These are phyloP conservation scores for Tetragonula clypearis DNA, from an alignment of 1,140 invertebrate species.

Conservation along the genomic window DNA sequence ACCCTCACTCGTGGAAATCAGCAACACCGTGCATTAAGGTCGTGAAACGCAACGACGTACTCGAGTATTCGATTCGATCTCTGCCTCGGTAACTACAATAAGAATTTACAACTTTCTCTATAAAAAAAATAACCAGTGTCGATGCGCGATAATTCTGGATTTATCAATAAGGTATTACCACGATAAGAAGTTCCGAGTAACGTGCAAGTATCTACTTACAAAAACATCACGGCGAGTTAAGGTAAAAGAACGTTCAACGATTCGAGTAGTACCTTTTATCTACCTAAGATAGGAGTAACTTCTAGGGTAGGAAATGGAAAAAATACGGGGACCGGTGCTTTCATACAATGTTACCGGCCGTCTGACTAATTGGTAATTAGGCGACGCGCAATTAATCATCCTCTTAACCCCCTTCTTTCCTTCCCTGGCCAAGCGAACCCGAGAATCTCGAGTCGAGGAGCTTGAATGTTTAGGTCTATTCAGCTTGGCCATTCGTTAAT, in stretches of 20 bases:
- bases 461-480: constrained; percentile 68
- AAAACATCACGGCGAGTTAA: neutral
- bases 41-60: constrained; percentile 2
- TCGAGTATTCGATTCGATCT: neutral
- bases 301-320: neutral
- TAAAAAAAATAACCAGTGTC: neutral
- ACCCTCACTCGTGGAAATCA: constrained; percentile 7
- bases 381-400: constrained; percentile 65
- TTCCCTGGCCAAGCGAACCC: constrained; percentile 20
- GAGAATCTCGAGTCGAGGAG: constrained; percentile 54
- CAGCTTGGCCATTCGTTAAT: constrained; percentile 69
- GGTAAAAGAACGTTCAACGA: neutral
- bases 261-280: neutral
- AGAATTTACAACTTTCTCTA: neutral
- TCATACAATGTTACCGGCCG: constrained; percentile 16
- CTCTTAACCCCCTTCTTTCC: constrained; percentile 56
- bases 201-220: neutral
- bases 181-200: neutral
- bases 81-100: neutral
- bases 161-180: neutral
- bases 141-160: neutral
- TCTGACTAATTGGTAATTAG: constrained; percentile 70
- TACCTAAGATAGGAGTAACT: neutral
- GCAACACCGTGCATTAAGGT: neutral
- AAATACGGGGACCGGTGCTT: constrained; percentile 12